Conservation (phyloP, 2,888 invertebrate species). For the Epistrophella euchroma region DNA sequence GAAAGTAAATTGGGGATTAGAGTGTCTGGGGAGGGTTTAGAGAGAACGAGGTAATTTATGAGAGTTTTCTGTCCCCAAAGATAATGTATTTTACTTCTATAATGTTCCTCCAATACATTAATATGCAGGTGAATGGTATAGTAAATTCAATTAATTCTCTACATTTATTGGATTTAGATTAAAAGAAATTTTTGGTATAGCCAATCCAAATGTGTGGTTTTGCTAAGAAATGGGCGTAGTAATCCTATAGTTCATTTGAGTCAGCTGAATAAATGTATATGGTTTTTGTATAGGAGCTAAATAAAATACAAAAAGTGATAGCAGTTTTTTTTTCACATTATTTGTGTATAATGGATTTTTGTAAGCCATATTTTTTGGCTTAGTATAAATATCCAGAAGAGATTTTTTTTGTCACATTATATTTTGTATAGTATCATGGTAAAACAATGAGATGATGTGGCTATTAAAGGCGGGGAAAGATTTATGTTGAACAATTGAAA, state of each 20-base stretch:
- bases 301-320: not conserved
- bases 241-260: slow-evolving; percentile 32
- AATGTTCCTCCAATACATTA: not conserved
- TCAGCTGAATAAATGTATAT: slow-evolving; percentile 28
- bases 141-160: slow-evolving; percentile 57
- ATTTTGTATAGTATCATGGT: not conserved
- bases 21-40: slow-evolving; percentile 45
- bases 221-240: slow-evolving; percentile 49
- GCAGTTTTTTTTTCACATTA: not conserved
- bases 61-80: slow-evolving; percentile 9
- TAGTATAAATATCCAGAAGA: slow-evolving; percentile 2
- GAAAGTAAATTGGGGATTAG: slow-evolving; percentile 72
- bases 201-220: not conserved
- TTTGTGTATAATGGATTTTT: slow-evolving; percentile 7
- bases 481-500: not conserved
- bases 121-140: slow-evolving; percentile 55
- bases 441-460: not conserved
- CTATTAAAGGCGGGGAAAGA: not conserved
- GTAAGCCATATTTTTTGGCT: not conserved
- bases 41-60: slow-evolving; percentile 55
- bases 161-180: slow-evolving; percentile 44
- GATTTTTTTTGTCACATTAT: slow-evolving; percentile 13
- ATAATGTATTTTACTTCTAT: slow-evolving; percentile 3
- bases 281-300: not conserved
- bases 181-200: slow-evolving; percentile 14